Percentiles rank a stretch among this genome's conserved stretches.
These are phyloP conservation scores for Typhlomys cinereus DNA, from an alignment of 2,113 vertebrate species.

Conservation along the genomic window DNA sequence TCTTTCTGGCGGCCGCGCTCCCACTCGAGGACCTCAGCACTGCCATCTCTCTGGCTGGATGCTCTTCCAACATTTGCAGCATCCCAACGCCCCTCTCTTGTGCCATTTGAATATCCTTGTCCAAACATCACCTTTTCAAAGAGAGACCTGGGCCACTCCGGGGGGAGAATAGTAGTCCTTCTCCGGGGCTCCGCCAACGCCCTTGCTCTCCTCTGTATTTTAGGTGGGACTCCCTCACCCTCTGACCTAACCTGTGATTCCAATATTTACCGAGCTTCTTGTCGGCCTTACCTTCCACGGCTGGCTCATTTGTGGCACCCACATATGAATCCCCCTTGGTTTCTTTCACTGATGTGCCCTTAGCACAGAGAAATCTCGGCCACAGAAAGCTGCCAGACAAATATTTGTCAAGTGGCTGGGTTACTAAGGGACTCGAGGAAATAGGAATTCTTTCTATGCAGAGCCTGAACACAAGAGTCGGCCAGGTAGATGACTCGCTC, in stretches of 20 bases:
- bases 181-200: neutral
- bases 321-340: neutral
- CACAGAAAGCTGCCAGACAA: neutral
- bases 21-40: neutral
- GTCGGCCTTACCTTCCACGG: neutral
- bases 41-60: neutral
- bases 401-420: conserved; percentile 9
- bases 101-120: neutral
- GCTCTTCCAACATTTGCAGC: neutral
- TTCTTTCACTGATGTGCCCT: neutral
- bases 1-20: neutral
- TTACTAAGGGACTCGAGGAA: neutral
- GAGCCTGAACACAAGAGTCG: neutral
- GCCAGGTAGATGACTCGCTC: neutral
- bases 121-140: neutral
- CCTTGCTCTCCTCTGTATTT: neutral
- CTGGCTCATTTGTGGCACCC: neutral
- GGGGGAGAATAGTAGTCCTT: neutral
- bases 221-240: neutral
- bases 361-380: neutral
- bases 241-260: neutral
- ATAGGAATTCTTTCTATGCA: neutral
- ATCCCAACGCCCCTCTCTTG: neutral
- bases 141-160: neutral
- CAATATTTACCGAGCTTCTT: neutral